phyloP scores from a whole-genome alignment of 1,140 invertebrate species.

The Cydia pomonella region DNA sequence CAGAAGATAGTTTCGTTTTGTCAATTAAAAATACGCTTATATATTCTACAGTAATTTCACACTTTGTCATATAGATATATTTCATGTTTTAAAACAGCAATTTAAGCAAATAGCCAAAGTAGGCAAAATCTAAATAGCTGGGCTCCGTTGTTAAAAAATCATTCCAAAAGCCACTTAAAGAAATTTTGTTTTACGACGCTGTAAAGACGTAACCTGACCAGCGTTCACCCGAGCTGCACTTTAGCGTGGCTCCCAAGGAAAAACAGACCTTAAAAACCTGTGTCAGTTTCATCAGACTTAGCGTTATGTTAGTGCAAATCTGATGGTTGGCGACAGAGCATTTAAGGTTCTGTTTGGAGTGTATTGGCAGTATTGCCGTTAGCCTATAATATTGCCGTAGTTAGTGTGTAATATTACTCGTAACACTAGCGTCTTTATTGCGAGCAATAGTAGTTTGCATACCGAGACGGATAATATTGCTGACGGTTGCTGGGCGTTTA shows the following conservation, averaged over 20 bases:
- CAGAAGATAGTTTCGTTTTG: too few species aligned
- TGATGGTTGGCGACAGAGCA: neutral
- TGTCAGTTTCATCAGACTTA: neutral
- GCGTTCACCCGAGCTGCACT: neutral
- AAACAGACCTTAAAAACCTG: neutral
- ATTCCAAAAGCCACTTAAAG: constrained; percentile 19
- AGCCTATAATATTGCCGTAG: constrained; percentile 16
- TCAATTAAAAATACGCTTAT: too few species aligned
- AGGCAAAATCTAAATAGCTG: neutral
- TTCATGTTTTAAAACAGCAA: neutral
- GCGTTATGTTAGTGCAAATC: neutral
- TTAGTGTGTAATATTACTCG: constrained; percentile 19
- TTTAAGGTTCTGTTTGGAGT: neutral
- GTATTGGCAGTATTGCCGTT: neutral
- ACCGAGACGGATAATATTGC: constrained; percentile 16
- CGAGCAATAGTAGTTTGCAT: constrained; percentile 19
- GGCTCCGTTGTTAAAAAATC: constrained; percentile 1
- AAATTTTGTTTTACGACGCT: constrained; percentile 9
- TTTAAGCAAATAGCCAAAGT: neutral
- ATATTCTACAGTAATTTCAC: neutral
- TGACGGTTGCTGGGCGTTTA: neutral
- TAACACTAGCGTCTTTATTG: constrained; percentile 21
- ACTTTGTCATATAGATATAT: neutral
- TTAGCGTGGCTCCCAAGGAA: neutral
- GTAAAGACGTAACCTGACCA: constrained; percentile 11